A percentile compares a stretch with the other conserved stretches of the same genome.
Evolutionary conservation across 2,888 invertebrate genomes (phyloP).

Genomic region (Lamellibrachia satsuma): DNA sequence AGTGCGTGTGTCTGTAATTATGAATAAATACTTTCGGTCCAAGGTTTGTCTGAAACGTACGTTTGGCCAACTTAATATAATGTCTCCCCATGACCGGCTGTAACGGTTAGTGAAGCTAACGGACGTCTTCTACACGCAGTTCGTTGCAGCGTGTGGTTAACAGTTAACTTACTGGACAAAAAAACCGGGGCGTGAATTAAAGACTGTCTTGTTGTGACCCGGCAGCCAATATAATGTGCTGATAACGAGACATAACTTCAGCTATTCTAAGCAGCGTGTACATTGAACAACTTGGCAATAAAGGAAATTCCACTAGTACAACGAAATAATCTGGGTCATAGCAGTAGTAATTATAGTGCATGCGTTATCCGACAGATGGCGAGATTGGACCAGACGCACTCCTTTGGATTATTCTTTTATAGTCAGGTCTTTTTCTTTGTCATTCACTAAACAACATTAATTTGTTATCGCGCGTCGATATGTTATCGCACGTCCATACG

Average conservation of each 20-base stretch:
- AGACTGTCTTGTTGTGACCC: neutral
- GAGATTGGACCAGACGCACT: neutral
- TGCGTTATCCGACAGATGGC: conserved; percentile 12
- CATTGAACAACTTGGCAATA: neutral
- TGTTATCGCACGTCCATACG: neutral
- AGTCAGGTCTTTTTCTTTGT: neutral
- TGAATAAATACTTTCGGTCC: too few species aligned
- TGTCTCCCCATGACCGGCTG: too few species aligned
- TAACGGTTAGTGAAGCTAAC: too few species aligned
- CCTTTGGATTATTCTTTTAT: neutral
- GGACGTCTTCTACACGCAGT: neutral
- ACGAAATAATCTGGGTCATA: neutral
- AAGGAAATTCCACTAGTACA: neutral
- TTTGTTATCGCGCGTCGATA: neutral
- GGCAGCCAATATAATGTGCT: neutral
- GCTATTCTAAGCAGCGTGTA: neutral
- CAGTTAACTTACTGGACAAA: neutral
- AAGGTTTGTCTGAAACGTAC: neutral
- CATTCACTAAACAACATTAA: conserved; percentile 17
- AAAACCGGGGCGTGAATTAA: too few species aligned
- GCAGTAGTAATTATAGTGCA: conserved; percentile 8
- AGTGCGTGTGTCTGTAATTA: too few species aligned
- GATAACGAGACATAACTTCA: conserved; percentile 4
- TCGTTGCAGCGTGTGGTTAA: neutral
- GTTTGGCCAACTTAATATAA: too few species aligned